Percentiles rank a stretch among this genome's conserved stretches.
Conservation (phyloP, 2,888 invertebrate species). For the Drosophila cracens region DNA sequence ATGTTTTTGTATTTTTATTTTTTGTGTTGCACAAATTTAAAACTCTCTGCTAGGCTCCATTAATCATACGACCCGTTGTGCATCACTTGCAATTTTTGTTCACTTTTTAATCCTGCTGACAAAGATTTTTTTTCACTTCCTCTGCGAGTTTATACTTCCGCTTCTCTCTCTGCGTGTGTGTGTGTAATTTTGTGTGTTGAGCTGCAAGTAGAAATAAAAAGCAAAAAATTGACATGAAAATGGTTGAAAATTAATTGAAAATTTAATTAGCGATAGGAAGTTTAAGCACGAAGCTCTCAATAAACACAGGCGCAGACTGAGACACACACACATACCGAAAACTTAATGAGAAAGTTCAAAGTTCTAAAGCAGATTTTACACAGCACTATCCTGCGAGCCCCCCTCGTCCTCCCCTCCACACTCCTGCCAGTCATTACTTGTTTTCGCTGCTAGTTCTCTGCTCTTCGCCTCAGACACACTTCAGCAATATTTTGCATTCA, state of each 20-base stretch:
- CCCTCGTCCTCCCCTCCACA: no score
- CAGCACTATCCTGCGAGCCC: slow-evolving; percentile 18
- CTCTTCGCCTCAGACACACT: slow-evolving; percentile 61
- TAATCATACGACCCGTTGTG: slow-evolving; percentile 34
- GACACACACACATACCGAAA: slow-evolving; percentile 15
- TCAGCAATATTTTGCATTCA: slow-evolving; percentile 76
- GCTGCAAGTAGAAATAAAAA: slow-evolving; percentile 41
- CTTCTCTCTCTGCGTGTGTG: background rate
- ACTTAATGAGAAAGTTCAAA: slow-evolving; percentile 42
- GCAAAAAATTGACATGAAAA: slow-evolving; percentile 8
- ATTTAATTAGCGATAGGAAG: slow-evolving; percentile 59
- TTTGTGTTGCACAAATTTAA: background rate
- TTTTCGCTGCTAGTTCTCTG: background rate
- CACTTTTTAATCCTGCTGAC: slow-evolving; percentile 24
- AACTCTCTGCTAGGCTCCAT: slow-evolving; percentile 14
- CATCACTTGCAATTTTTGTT: slow-evolving; percentile 19
- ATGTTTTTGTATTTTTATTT: background rate
- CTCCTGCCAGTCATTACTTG: background rate
- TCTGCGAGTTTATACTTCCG: slow-evolving; percentile 6
- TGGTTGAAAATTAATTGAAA: slow-evolving; percentile 49
- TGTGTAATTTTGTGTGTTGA: slow-evolving; percentile 7
- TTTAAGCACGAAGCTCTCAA: slow-evolving; percentile 45
- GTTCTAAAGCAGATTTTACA: slow-evolving; percentile 43
- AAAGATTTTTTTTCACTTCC: slow-evolving; percentile 29
- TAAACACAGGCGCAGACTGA: slow-evolving; percentile 12